These are phyloP conservation scores for Cephus runcator DNA, from an alignment of 2,888 invertebrate species.

Conservation along the genomic window DNA sequence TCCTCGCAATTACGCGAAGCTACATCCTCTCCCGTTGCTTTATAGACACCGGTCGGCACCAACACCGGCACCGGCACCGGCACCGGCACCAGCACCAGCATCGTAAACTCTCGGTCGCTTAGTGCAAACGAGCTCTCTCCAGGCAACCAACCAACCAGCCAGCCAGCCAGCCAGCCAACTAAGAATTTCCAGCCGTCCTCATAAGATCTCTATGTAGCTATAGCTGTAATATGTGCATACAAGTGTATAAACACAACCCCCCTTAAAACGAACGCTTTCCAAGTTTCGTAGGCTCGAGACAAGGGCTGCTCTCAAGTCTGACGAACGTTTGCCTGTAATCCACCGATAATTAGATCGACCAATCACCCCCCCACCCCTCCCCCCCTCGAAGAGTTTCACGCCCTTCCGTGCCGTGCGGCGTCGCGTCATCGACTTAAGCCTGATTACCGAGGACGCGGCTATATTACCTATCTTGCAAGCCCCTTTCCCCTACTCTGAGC, in stretches of 20 bases:
- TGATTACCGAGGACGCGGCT: slow-evolving; percentile 48
- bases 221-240: too few relatives aligned
- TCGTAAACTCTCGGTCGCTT: neutral
- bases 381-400: slow-evolving; percentile 43
- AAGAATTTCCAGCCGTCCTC: too few relatives aligned
- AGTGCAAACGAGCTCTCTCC: too few relatives aligned
- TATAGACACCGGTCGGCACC: slow-evolving; percentile 38
- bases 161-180: too few relatives aligned
- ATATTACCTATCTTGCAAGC: slow-evolving; percentile 34
- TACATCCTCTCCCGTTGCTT: slow-evolving; percentile 41
- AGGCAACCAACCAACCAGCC: too few relatives aligned
- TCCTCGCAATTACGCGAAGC: slow-evolving; percentile 47
- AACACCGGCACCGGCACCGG: slow-evolving; percentile 2
- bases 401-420: slow-evolving; percentile 43
- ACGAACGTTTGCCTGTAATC: slow-evolving; percentile 25
- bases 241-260: too few relatives aligned
- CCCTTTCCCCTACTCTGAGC: slow-evolving; percentile 5
- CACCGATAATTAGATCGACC: slow-evolving; percentile 46
- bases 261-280: too few relatives aligned
- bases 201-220: too few relatives aligned
- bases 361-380: slow-evolving; percentile 29
- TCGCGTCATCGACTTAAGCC: slow-evolving; percentile 49
- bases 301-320: slow-evolving; percentile 23
- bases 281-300: too few relatives aligned
- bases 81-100: neutral